A percentile compares a stretch with the other conserved stretches of the same genome.
phyloP scores from a whole-genome alignment of 2,797 vertebrate genomes.

The Acrocephalus scirpaceus region DNA sequence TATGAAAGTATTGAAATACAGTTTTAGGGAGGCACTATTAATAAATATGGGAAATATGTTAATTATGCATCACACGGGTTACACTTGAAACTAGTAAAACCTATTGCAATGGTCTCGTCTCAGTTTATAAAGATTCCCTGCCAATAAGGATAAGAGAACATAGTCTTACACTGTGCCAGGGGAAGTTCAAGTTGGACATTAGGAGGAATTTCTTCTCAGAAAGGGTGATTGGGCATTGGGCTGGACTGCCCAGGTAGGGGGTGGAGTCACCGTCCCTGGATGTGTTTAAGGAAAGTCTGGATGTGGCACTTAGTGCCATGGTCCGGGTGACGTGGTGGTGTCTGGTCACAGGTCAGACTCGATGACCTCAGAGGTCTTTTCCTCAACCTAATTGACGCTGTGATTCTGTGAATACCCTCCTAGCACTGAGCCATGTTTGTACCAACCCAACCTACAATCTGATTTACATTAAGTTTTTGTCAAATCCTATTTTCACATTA shows the following conservation, averaged over 20 bases:
- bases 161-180: fast-evolving
- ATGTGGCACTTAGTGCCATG: background rate
- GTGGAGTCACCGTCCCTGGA: background rate
- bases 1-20: background rate
- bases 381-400: background rate
- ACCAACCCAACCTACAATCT: background rate
- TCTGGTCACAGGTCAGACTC: fast-evolving
- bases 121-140: background rate
- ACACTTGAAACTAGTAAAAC: background rate
- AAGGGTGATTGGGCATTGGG: background rate
- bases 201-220: background rate
- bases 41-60: background rate
- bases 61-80: background rate
- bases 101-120: background rate
- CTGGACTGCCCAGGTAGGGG: background rate
- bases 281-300: background rate
- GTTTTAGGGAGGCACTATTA: background rate
- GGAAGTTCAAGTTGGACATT: background rate
- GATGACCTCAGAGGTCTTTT: background rate
- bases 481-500: background rate
- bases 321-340: fast-evolving
- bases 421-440: background rate
- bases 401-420: background rate
- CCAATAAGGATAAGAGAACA: background rate
- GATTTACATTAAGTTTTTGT: background rate